A percentile compares a stretch with the other conserved stretches of the same genome.
Evolutionary conservation across 2,888 invertebrate genomes (phyloP).

Genomic region (Cheilosia variabilis): DNA sequence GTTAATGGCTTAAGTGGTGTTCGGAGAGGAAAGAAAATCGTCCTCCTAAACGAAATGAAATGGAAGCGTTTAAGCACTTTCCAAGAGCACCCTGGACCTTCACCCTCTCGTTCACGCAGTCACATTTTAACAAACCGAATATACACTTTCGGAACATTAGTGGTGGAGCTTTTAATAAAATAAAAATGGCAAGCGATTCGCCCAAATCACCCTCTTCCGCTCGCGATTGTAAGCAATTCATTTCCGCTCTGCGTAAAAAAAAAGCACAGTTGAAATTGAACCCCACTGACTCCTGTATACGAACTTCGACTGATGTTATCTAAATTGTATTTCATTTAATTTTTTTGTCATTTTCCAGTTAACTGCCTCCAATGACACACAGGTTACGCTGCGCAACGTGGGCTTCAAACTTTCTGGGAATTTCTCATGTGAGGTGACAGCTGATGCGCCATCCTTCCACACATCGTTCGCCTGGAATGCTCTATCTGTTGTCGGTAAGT

Average conservation of each 20-base stretch:
- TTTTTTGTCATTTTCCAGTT: conserved; percentile 84
- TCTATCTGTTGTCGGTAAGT: conserved; percentile 90
- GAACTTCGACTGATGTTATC: conserved; percentile 35
- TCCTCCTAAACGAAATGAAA: conserved; percentile 59
- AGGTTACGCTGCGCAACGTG: conserved; percentile 88
- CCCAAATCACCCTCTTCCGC: neutral
- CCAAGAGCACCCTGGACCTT: conserved; percentile 39
- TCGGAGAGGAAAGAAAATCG: conserved; percentile 30
- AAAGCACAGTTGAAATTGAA: conserved; percentile 39
- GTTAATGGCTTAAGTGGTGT: conserved; percentile 61
- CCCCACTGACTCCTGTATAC: neutral
- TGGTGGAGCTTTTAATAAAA: conserved; percentile 30
- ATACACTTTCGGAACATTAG: conserved; percentile 32
- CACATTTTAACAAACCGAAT: conserved; percentile 21
- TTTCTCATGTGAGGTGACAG: conserved; percentile 89
- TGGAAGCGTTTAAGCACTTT: conserved; percentile 62
- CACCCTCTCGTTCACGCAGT: conserved; percentile 38
- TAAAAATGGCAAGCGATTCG: conserved; percentile 33
- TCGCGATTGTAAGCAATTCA: conserved; percentile 38
- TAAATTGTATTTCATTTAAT: conserved; percentile 62
- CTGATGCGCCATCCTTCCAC: conserved; percentile 88
- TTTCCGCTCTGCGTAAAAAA: conserved; percentile 34
- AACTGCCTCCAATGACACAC: conserved; percentile 88
- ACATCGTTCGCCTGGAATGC: conserved; percentile 87
- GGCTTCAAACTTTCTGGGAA: conserved; percentile 88